These are phyloP conservation scores for Trichogramma evanescens DNA, from an alignment of 2,888 invertebrate species.

Conservation along the genomic window DNA sequence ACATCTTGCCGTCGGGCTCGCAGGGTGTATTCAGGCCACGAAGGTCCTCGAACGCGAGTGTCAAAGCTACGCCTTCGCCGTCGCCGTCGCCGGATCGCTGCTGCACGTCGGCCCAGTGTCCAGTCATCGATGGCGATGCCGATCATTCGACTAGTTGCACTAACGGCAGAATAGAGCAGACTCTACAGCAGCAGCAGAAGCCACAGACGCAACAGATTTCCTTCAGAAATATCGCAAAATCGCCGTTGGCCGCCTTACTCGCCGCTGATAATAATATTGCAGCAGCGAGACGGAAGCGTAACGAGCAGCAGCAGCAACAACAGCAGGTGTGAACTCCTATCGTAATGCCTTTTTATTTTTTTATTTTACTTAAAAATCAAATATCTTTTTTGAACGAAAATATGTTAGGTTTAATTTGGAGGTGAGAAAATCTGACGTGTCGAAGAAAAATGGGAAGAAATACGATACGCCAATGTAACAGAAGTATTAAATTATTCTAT, in stretches of 20 bases:
- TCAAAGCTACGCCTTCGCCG: background rate
- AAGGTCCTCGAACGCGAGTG: conserved; percentile 6
- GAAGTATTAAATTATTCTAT: too few species aligned
- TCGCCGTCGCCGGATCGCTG: conserved; percentile 5
- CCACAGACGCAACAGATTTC: conserved; percentile 6
- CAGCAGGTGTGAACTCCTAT: background rate
- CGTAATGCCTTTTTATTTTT: too few species aligned
- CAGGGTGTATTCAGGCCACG: conserved; percentile 58
- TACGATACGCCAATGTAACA: too few species aligned
- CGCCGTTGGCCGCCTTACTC: conserved; percentile 15
- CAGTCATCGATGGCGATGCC: background rate
- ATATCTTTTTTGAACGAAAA: too few species aligned
- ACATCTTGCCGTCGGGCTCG: conserved; percentile 55
- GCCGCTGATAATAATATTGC: background rate
- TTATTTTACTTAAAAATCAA: too few species aligned
- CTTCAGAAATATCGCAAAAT: conserved; percentile 12
- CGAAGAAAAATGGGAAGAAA: too few species aligned
- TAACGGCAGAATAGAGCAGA: background rate
- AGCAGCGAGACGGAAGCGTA: background rate
- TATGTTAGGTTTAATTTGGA: too few species aligned
- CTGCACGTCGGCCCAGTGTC: conserved; percentile 4
- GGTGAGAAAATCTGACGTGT: too few species aligned
- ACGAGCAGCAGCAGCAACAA: background rate
- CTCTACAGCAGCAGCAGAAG: conserved; percentile 13
- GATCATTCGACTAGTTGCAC: too few species aligned